Evolutionary conservation across 1,140 invertebrate species (phyloP), one percentile per base, ranked within the genome.

Genomic region (Homarus americanus): DNA sequence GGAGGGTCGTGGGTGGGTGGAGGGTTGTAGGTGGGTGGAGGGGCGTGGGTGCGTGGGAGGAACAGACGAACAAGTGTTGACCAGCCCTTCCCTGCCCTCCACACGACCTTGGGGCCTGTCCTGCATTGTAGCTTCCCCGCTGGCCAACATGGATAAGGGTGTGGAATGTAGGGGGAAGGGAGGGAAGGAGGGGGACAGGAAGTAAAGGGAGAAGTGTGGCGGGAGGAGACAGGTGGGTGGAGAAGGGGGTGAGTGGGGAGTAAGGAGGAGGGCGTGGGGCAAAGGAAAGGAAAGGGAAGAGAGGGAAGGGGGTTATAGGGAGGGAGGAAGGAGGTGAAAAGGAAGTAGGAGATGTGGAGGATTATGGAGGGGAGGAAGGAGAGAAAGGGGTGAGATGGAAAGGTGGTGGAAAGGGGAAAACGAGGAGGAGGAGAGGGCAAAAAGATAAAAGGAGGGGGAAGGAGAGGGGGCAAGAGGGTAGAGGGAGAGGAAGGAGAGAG

Each of bases 381-480:
- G 34, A 34, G 38, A 32, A 66, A 28, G 32, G 34, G 20, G 38
- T 40, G 53, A 66, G 32, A 69, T 20, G 36, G 32, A 66, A 34
- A 24, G 17, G 24, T n/a, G 66, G 63, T n/a, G 63, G 41, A 38
- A 83, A 38, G 41, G 53, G n/a, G 80, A 83, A 32, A 63, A 17
- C 34, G 63, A 83, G 32, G 40, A n/a, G 40, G 9, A 83, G 63
- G 40, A 38, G 66, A n/a, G 34, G 32, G 40, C 36, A 83, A 28
- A 66, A 28, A 69, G 63, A 69, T 17, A 66, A 53, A 69, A 38
- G n/a, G 53, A 66, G 80, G 40, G 36, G 40, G 53, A 66, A n/a
- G 40, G 36, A 83, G 80, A 83, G 41, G 24, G 34, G 58, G 79
- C 24, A n/a, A 63, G 53, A 63, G 41, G 28, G 41, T n/a, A 69